Evolutionary conservation across 2,113 vertebrate species (phyloP).

Genomic region (Neotoma lepida): DNA sequence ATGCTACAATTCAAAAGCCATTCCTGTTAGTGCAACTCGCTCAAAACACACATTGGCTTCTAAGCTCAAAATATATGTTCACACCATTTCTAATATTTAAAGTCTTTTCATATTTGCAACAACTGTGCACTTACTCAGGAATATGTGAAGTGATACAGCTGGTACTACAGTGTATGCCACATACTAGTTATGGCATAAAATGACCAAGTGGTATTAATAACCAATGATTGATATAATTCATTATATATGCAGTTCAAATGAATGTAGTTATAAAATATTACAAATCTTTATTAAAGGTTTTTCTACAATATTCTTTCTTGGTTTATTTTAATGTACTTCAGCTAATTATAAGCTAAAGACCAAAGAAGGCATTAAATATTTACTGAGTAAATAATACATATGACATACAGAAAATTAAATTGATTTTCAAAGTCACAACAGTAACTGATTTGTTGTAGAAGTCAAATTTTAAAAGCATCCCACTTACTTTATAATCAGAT

Average conservation of each 20-base stretch:
- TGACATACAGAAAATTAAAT: neutral
- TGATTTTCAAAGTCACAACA: neutral
- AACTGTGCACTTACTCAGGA: neutral
- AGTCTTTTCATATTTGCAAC: slow-evolving; percentile 45
- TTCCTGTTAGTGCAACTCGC: neutral
- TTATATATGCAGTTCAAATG: neutral
- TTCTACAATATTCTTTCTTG: slow-evolving; percentile 2
- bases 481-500: slow-evolving; percentile 52
- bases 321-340: slow-evolving; percentile 24
- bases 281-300: neutral
- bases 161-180: neutral
- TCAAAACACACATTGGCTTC: slow-evolving; percentile 26
- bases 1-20: neutral
- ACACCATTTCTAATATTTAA: neutral
- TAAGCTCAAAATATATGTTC: neutral
- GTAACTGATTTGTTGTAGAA: neutral
- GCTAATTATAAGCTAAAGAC: slow-evolving; percentile 59
- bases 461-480: slow-evolving; percentile 41
- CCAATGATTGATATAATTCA: neutral
- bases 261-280: neutral
- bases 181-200: neutral
- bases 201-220: neutral
- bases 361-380: slow-evolving; percentile 54
- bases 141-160: neutral
- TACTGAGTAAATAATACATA: neutral